A percentile compares a stretch with the other conserved stretches of the same genome.
phyloP scores from a whole-genome alignment of 2,888 invertebrate species.

The Patella pellucida region DNA sequence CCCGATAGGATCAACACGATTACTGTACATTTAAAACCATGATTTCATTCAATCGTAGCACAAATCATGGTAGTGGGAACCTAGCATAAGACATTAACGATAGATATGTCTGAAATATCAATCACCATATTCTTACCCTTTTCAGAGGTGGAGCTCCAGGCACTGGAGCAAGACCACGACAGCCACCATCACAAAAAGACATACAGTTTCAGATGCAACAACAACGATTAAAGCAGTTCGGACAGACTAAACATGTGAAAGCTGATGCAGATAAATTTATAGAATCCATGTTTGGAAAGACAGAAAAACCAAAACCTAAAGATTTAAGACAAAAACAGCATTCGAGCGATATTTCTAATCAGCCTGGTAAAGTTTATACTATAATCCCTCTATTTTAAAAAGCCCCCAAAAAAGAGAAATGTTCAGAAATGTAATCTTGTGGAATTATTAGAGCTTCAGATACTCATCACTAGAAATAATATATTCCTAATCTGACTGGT shows the following conservation, averaged over 20 bases:
- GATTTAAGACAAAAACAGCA: slow-evolving; percentile 15
- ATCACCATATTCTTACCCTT: too few species aligned
- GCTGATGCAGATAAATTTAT: slow-evolving; percentile 61
- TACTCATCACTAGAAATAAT: not conserved
- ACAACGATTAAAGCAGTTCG: slow-evolving; percentile 55
- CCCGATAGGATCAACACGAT: too few species aligned
- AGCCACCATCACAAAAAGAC: slow-evolving; percentile 38
- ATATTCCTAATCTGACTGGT: too few species aligned
- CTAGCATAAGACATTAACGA: too few species aligned
- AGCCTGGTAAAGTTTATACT: too few species aligned
- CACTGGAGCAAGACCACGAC: slow-evolving; percentile 23
- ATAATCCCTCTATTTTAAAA: too few species aligned
- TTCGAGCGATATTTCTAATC: not conserved
- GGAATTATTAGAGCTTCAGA: too few species aligned
- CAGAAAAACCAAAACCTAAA: slow-evolving; percentile 43
- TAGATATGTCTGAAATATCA: too few species aligned
- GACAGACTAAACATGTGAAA: slow-evolving; percentile 38
- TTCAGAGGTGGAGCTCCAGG: slow-evolving; percentile 22
- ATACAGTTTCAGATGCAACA: slow-evolving; percentile 54
- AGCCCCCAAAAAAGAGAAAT: not conserved
- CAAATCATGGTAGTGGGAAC: too few species aligned
- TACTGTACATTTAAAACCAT: too few species aligned
- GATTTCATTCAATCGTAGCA: too few species aligned
- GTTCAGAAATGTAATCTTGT: not conserved
- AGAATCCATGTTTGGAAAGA: slow-evolving; percentile 61